Conservation (phyloP, 2,113 vertebrate species). For the Heterotis niloticus region DNA sequence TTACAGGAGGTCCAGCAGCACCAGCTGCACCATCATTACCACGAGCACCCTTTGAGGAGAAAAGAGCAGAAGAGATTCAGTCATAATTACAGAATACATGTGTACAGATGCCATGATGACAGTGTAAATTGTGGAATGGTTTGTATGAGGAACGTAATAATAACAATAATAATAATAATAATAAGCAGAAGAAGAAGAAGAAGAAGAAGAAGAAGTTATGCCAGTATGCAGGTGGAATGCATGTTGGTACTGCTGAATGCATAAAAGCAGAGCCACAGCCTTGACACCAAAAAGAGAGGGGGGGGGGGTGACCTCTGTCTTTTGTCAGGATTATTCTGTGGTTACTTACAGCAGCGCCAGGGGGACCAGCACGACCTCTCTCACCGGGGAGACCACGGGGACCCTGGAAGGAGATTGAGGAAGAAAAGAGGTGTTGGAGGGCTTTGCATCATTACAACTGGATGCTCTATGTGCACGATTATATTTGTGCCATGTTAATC, state of each 20-base stretch:
- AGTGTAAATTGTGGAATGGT: no score
- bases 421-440: neutral
- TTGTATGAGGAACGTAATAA: no score
- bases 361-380: slow-evolving; percentile 84
- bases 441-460: no score
- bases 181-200: no score
- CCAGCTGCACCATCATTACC: slow-evolving; percentile 92
- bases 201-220: no score
- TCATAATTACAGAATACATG: neutral
- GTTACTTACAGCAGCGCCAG: slow-evolving; percentile 87
- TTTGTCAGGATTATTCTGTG: neutral
- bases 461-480: no score
- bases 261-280: neutral
- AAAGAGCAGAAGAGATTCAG: neutral
- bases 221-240: no score
- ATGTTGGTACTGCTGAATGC: no score
- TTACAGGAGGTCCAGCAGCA: slow-evolving; percentile 87
- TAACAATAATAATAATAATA: no score
- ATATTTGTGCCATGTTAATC: no score
- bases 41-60: slow-evolving; percentile 78
- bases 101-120: no score
- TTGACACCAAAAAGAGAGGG: neutral
- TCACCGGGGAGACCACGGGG: slow-evolving; percentile 92
- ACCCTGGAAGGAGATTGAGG: slow-evolving; percentile 65
- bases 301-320: neutral